Base-by-base conservation (phyloP, 2,113 vertebrate genomes). In the Leucosticte australis region DNA sequence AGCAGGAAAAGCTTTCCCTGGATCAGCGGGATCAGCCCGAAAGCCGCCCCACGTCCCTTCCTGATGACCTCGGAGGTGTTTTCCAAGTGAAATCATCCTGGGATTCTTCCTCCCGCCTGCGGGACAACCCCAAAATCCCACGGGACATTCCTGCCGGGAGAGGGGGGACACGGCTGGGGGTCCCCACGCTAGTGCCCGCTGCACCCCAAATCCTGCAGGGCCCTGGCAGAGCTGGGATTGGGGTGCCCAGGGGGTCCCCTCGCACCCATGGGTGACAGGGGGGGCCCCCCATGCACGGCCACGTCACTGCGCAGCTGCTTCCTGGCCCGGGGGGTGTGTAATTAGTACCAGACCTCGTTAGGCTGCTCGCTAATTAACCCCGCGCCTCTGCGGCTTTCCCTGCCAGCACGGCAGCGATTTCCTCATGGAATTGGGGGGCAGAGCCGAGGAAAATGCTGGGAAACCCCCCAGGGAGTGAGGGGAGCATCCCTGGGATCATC, bases 11-110 rank as follows among this genome's bases (percentile, higher is more conserved):
- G 55, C 28, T 68, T 71, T 19, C 37, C 39, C 52, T 9, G 4
- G 15, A 23, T 18, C 8, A 1, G 30, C 1, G 11, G 53, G 39
- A 44, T 15, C 7, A 68, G 81, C 65, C 80, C 2, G 0, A 42
- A 69, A 77, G 33, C 55, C 56, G 10, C 57, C 65, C 28, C 52
- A 2, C 50, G 19, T 13, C 60, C 42, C 82, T 16, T 39, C 47
- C 41, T 1, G 0, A 13, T 0, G 6, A 22, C 2, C 41, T 0
- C 2, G 9, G 63, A 3, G 39, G 47, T 0, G 26, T 27, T 69
- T 68, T 30, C 87, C 62, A 1, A 46, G 13, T 0, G 10, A 31
- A 89, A 75, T 19, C 47, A 7, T 11, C 20, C 41, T 0, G 41
- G n/a, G 53, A 4, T 83, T 31, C 17, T 41, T 22, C 5, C 67